A percentile compares a stretch with the other conserved stretches of the same genome.
phyloP scores from a whole-genome alignment of 2,888 invertebrate species.

The Dicyrtoma fusca region DNA sequence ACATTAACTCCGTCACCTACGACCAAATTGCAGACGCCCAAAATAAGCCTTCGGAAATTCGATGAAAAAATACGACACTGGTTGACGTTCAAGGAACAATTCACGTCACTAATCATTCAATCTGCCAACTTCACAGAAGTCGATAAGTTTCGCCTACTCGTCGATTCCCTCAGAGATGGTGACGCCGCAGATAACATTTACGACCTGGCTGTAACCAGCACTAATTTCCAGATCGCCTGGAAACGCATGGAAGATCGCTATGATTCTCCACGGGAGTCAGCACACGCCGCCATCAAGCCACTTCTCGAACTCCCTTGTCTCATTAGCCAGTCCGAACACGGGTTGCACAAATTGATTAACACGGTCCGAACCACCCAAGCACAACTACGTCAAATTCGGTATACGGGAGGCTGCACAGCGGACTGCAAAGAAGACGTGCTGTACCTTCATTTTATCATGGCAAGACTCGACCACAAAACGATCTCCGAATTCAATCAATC shows the following conservation, averaged over 20 bases:
- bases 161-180: conserved; percentile 14
- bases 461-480: conserved; percentile 9
- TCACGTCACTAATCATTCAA: neutral
- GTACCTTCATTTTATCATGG: conserved; percentile 19
- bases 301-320: conserved; percentile 25
- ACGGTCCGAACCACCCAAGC: conserved; percentile 32
- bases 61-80: conserved; percentile 17
- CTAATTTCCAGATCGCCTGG: conserved; percentile 37
- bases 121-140: neutral
- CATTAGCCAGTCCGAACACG: neutral
- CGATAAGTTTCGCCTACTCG: conserved; percentile 32
- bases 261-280: conserved; percentile 33
- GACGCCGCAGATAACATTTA: conserved; percentile 19
- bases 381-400: conserved; percentile 6
- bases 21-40: conserved; percentile 2
- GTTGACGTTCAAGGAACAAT: conserved; percentile 25
- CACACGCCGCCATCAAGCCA: conserved; percentile 28
- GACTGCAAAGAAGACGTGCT: neutral
- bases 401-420: neutral
- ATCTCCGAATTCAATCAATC: conserved; percentile 22
- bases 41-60: conserved; percentile 15
- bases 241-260: conserved; percentile 18
- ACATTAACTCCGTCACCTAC: too few species aligned
- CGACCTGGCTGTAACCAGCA: conserved; percentile 28
- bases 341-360: conserved; percentile 19